These are phyloP conservation scores for Phrixothrix hirtus DNA, from an alignment of 2,888 invertebrate species.

Conservation along the genomic window DNA sequence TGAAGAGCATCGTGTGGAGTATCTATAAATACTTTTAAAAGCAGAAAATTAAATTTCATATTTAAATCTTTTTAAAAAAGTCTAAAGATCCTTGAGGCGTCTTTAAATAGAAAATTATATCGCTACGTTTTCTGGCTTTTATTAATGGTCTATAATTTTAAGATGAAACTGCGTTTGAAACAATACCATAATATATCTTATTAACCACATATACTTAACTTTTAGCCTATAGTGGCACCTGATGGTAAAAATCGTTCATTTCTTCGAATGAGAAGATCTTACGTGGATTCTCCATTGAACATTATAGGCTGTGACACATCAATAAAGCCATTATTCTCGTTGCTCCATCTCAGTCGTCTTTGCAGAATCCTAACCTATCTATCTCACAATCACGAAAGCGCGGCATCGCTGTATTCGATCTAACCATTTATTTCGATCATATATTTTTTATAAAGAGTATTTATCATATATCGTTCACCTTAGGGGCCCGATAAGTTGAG, in stretches of 20 bases:
- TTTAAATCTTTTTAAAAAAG: no score
- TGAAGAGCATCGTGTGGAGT: no score
- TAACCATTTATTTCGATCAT: constrained; percentile 50
- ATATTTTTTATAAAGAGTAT: constrained; percentile 48
- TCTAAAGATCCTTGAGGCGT: no score
- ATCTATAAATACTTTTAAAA: no score
- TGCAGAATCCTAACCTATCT: constrained; percentile 25
- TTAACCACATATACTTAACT: not conserved
- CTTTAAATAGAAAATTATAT: no score
- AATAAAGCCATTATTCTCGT: constrained; percentile 45
- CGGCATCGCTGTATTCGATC: constrained; percentile 43
- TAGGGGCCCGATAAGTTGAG: constrained; percentile 36
- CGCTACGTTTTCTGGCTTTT: not conserved
- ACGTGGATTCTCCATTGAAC: constrained; percentile 27
- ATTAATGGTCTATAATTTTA: not conserved
- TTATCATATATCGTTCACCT: constrained; percentile 49
- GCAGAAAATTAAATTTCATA: no score
- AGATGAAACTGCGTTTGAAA: not conserved
- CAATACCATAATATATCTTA: constrained; percentile 5
- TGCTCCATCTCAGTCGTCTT: constrained; percentile 35
- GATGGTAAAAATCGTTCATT: constrained; percentile 13
- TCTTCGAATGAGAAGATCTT: constrained; percentile 17
- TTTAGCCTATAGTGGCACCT: constrained; percentile 7
- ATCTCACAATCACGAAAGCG: constrained; percentile 42
- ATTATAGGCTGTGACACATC: constrained; percentile 42